Conservation (phyloP, 2,797 vertebrate species). For the Clarias laeviceps region DNA sequence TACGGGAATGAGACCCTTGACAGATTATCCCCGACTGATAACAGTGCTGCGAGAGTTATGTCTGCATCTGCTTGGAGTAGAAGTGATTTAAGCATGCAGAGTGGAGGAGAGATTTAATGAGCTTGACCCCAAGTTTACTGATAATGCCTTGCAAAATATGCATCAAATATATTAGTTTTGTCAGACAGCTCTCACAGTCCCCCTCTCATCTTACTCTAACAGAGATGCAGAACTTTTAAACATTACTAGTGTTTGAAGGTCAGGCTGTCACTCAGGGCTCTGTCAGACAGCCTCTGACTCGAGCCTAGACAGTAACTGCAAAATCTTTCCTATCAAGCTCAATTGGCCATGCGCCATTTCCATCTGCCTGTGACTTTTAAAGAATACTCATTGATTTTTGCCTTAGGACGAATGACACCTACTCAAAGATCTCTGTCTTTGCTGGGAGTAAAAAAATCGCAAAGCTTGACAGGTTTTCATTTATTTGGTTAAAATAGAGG, state of each 20-base stretch:
- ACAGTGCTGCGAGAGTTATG: constrained; percentile 8
- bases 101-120: constrained; percentile 41
- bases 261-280: constrained; percentile 42
- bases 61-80: background rate
- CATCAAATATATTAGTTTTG: constrained; percentile 28
- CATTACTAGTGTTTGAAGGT: constrained; percentile 37
- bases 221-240: constrained; percentile 26
- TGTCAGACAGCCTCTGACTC: constrained; percentile 48
- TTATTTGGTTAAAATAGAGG: constrained; percentile 41
- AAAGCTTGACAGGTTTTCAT: constrained; percentile 33
- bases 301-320: constrained; percentile 37
- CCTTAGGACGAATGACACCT: constrained; percentile 37
- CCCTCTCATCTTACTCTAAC: constrained; percentile 32
- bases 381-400: constrained; percentile 43
- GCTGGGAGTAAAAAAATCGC: constrained; percentile 33
- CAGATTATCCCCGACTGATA: background rate
- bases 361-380: constrained; percentile 37
- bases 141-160: constrained; percentile 28
- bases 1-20: constrained; percentile 21
- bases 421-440: constrained; percentile 39
- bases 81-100: constrained; percentile 28
- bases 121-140: constrained; percentile 26
- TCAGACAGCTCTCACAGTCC: constrained; percentile 44
- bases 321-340: constrained; percentile 52
- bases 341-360: constrained; percentile 28